These are phyloP conservation scores for Hylomyscus alleni DNA, from an alignment of 2,797 vertebrate species.

Conservation along the genomic window DNA sequence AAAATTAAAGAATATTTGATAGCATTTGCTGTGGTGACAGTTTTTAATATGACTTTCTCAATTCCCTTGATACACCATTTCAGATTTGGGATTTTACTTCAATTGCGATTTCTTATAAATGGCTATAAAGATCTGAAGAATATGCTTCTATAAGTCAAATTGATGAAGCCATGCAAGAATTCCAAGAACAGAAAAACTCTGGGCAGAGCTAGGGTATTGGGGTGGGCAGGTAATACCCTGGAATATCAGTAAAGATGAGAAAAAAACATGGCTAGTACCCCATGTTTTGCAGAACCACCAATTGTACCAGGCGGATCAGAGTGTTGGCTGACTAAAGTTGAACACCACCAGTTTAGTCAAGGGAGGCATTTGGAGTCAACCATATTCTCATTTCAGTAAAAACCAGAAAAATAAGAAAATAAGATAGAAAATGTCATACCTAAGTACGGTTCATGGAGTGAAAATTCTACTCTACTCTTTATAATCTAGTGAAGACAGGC, in stretches of 20 bases:
- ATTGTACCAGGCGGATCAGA: neutral
- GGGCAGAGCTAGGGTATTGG: neutral
- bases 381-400: neutral
- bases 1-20: conserved; percentile 54
- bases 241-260: neutral
- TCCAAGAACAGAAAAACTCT: neutral
- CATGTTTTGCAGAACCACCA: neutral
- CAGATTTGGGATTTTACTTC: neutral
- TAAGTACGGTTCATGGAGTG: neutral
- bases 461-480: neutral
- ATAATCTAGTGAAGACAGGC: neutral
- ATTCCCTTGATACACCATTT: neutral
- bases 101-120: neutral
- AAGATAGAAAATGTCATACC: neutral
- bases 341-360: neutral
- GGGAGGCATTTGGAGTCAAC: neutral
- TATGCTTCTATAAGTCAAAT: neutral
- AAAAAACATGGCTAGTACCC: neutral
- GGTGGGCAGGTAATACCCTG: neutral
- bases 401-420: neutral
- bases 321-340: neutral
- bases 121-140: neutral
- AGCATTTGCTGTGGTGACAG: neutral
- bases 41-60: conserved; percentile 28
- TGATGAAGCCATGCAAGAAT: neutral